Conservation (phyloP, 2,888 invertebrate species). For the Drosophila diplacantha region DNA sequence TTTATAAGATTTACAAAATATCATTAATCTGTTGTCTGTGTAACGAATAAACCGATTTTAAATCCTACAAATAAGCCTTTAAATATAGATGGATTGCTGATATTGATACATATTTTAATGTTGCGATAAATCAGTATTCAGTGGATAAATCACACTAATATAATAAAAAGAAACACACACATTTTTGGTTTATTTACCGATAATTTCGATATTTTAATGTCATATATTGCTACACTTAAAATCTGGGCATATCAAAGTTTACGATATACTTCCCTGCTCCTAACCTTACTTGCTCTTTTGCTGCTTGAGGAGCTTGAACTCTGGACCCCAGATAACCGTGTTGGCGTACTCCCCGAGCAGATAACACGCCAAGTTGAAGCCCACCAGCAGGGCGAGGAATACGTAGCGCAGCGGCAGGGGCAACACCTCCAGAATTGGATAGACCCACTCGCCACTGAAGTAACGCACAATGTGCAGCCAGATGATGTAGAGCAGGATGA, state of each 20-base stretch:
- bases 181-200: background rate
- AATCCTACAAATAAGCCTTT: constrained; percentile 8
- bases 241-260: background rate
- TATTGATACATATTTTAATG: background rate
- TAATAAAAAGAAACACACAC: background rate
- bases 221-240: background rate
- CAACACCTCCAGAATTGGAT: constrained; percentile 89
- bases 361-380: constrained; percentile 82
- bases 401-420: constrained; percentile 83
- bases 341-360: constrained; percentile 85
- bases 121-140: background rate
- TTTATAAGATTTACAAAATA: constrained; percentile 48
- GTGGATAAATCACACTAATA: background rate
- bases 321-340: constrained; percentile 84
- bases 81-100: background rate
- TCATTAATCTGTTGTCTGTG: constrained; percentile 43
- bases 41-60: constrained; percentile 59
- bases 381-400: constrained; percentile 83
- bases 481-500: constrained; percentile 84
- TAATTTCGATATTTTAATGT: background rate
- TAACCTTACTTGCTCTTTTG: constrained; percentile 45
- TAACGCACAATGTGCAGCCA: constrained; percentile 88
- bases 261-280: background rate
- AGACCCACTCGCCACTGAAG: constrained; percentile 90
- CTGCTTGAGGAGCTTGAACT: constrained; percentile 77